A percentile compares a stretch with the other conserved stretches of the same genome.
Conservation (phyloP, 2,797 vertebrate genomes). For the Ataeniobius toweri region DNA sequence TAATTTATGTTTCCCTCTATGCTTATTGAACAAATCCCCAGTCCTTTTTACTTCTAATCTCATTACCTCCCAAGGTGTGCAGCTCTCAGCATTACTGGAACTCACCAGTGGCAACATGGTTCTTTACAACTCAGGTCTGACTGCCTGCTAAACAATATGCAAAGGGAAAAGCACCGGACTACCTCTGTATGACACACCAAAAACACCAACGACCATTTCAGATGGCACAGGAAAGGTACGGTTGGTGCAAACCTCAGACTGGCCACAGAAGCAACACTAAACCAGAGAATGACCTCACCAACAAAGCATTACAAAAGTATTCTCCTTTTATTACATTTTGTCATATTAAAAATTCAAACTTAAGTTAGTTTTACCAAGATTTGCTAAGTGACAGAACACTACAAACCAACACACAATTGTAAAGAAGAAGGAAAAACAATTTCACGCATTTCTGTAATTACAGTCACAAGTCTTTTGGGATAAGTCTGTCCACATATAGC, state of each 20-base stretch:
- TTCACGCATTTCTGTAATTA: neutral
- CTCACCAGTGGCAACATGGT: constrained; percentile 50
- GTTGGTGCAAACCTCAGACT: constrained; percentile 20
- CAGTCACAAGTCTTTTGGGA: neutral
- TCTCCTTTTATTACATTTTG: neutral
- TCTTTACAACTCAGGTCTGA: constrained; percentile 16
- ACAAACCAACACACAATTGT: neutral
- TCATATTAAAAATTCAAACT: neutral
- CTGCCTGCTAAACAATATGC: constrained; percentile 47
- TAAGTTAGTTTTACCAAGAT: neutral
- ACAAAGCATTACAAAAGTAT: neutral
- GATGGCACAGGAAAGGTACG: constrained; percentile 14
- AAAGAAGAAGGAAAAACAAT: too few species aligned
- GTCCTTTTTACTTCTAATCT: constrained; percentile 71
- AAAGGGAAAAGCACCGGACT: constrained; percentile 24
- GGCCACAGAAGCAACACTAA: constrained; percentile 29
- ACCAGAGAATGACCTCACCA: constrained; percentile 31
- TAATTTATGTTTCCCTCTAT: constrained; percentile 71
- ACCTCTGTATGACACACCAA: constrained; percentile 25
- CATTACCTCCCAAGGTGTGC: constrained; percentile 73
- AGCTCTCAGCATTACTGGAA: constrained; percentile 68
- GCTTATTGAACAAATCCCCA: constrained; percentile 75
- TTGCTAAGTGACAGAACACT: neutral
- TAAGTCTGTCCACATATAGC: neutral
- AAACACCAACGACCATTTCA: constrained; percentile 7